These are phyloP conservation scores for Poecile atricapillus DNA, from an alignment of 2,113 vertebrate species.

Conservation along the genomic window DNA sequence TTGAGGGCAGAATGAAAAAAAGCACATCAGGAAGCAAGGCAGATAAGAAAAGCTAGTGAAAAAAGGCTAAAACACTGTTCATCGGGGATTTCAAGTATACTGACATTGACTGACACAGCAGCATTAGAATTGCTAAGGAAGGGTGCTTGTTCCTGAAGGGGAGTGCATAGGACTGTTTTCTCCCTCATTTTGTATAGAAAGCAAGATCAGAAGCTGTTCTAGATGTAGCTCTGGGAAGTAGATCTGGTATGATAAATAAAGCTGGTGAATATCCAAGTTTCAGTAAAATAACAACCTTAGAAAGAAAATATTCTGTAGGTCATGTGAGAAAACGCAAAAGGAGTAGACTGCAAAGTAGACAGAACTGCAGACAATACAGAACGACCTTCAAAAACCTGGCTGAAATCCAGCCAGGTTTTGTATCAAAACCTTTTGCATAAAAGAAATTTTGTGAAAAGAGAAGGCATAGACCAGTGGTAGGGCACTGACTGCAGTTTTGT, in stretches of 20 bases:
- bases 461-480: background rate
- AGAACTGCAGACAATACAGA: constrained; percentile 12
- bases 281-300: background rate
- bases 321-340: background rate
- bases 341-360: background rate
- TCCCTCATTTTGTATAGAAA: background rate
- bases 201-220: constrained; percentile 1
- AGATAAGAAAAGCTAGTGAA: constrained; percentile 49
- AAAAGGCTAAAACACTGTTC: constrained; percentile 23
- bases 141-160: background rate
- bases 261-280: background rate
- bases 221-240: background rate
- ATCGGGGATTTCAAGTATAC: constrained; percentile 38
- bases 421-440: constrained; percentile 5
- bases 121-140: constrained; percentile 50
- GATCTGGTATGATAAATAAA: constrained; percentile 8
- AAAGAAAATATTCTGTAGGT: background rate
- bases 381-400: background rate
- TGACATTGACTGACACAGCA: constrained; percentile 48
- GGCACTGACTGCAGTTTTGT: background rate
- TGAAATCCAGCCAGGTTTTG: background rate
- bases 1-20: constrained; percentile 47
- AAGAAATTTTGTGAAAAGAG: background rate
- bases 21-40: constrained; percentile 36
- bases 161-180: background rate